Base-by-base conservation (phyloP, 1,140 invertebrate genomes). In the Zaprionus inermis region DNA sequence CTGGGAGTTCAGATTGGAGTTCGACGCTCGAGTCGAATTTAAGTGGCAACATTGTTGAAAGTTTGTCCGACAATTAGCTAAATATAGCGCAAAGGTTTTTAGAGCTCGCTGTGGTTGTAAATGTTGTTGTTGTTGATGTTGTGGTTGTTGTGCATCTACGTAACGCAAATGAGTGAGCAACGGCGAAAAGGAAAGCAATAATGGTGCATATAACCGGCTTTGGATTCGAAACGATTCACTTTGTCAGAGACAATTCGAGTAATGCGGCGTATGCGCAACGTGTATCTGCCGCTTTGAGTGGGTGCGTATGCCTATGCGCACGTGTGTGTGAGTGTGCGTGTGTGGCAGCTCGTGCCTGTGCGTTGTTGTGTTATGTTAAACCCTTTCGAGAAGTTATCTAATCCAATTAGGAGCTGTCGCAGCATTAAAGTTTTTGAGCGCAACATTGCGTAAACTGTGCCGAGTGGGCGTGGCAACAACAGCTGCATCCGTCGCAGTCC, bases 381-480 rank as follows among this genome's bases (percentile, higher is more conserved):
- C 83, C 83, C 83, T 86, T 79, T 77, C 63, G 79, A 75, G 83
- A 73, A 88, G 84, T 86, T 86, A 86, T 86, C 82, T 83, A 88
- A 88, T 86, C 83, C 82, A 88, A 86, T 86, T 86, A 86, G 76
- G 83, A 88, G 76, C 76, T 72, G 76, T 72, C 70, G 83, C 81
- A 84, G 81, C 78, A 71, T 84, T 76, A 74, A 84, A 76, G 68
- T 75, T 77, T 76, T 49, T 22, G 56, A 69, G 70, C 78, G 65
- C 65, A 65, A 57, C 66, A 75, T 88, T 88, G 86, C 79, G 77
- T 83, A 88, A 88, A 56, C 34, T 56, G 34, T 41, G 51, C 44
- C 18, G 44, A 34, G 66, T 54, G 67, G 63, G 66, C 66, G 63
- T 65, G 63, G 65, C 56, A 60, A 14, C 28, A 49, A 18, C 44